phyloP scores from a whole-genome alignment of 2,888 invertebrate species.

The Chalcosyrphus nemorum region DNA sequence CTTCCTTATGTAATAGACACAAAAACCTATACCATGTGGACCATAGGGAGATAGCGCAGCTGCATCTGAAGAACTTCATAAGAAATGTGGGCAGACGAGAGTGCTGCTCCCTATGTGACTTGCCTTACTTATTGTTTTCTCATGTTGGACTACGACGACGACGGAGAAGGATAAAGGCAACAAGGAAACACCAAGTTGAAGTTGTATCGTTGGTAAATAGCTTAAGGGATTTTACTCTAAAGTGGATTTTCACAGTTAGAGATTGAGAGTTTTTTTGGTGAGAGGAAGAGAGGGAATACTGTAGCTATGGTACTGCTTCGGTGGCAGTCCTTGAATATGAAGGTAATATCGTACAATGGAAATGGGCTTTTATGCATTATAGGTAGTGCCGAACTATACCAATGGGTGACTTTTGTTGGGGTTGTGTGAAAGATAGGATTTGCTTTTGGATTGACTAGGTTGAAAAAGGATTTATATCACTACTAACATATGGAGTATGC shows the following conservation, averaged over 20 bases:
- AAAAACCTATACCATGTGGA: slow-evolving; percentile 37
- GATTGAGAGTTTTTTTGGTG: slow-evolving; percentile 53
- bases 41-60: slow-evolving; percentile 45
- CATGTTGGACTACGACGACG: slow-evolving; percentile 31
- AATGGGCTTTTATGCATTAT: slow-evolving; percentile 47
- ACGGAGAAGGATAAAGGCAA: slow-evolving; percentile 3
- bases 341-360: slow-evolving; percentile 40
- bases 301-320: slow-evolving; percentile 5
- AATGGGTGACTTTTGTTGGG: slow-evolving; percentile 36
- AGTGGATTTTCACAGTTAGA: slow-evolving; percentile 61
- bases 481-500: neutral
- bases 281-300: slow-evolving; percentile 10
- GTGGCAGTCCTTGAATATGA: slow-evolving; percentile 21
- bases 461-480: slow-evolving; percentile 54
- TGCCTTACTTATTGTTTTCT: slow-evolving; percentile 53
- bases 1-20: slow-evolving; percentile 64
- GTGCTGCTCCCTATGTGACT: neutral
- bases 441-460: slow-evolving; percentile 49
- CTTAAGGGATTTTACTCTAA: slow-evolving; percentile 63
- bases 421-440: slow-evolving; percentile 56
- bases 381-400: too few species aligned
- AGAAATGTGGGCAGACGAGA: slow-evolving; percentile 4
- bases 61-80: slow-evolving; percentile 32
- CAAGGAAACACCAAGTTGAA: slow-evolving; percentile 53
- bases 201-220: slow-evolving; percentile 64